Conservation (phyloP, 2,797 vertebrate species). For the Masticophis lateralis region DNA sequence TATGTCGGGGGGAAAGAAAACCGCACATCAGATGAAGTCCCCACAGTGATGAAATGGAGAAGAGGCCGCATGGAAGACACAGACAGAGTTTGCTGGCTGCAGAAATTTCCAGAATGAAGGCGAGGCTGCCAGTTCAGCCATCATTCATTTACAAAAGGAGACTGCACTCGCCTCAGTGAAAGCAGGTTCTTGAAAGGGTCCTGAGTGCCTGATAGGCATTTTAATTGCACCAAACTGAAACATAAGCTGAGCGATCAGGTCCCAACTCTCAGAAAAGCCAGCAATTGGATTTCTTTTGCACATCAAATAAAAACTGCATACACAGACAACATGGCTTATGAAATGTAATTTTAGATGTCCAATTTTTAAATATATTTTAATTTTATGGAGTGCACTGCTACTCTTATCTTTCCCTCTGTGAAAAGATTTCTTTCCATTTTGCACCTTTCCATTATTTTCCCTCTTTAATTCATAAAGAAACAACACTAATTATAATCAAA, state of each 20-base stretch:
- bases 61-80: constrained; percentile 74
- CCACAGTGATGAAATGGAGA: constrained; percentile 74
- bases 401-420: neutral
- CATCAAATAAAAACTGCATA: constrained; percentile 46
- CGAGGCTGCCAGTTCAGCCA: constrained; percentile 72
- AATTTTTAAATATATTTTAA: constrained; percentile 39
- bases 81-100: constrained; percentile 71
- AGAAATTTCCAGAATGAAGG: constrained; percentile 80
- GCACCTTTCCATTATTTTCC: constrained; percentile 4
- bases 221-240: constrained; percentile 75
- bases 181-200: constrained; percentile 63
- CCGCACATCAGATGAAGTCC: constrained; percentile 74
- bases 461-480: neutral
- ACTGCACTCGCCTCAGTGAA: constrained; percentile 64
- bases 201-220: constrained; percentile 76
- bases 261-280: constrained; percentile 66
- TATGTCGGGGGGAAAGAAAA: constrained; percentile 63
- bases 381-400: neutral
- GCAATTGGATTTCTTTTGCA: constrained; percentile 63
- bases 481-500: neutral
- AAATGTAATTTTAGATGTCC: constrained; percentile 35
- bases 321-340: constrained; percentile 24
- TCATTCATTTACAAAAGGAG: constrained; percentile 73
- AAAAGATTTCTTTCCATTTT: neutral
- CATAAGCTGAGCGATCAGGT: constrained; percentile 58